These are phyloP conservation scores for Notothenia coriiceps DNA, from an alignment of 2,113 vertebrate genomes.

Conservation along the genomic window DNA sequence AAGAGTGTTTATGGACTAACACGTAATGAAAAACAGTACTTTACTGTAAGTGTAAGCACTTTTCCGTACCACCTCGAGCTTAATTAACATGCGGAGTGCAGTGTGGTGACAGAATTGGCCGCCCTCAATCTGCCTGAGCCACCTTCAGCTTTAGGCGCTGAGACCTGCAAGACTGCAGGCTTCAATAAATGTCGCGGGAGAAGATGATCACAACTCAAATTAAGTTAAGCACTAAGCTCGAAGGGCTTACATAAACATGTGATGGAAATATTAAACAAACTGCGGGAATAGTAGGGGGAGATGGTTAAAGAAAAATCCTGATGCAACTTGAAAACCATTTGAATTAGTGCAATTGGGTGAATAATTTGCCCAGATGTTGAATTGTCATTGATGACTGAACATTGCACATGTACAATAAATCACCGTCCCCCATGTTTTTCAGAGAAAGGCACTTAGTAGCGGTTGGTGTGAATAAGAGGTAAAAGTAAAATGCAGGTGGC, in stretches of 20 bases:
- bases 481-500: conserved; percentile 70
- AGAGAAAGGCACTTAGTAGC: conserved; percentile 20
- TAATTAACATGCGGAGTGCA: conserved; percentile 70
- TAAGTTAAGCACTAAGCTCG: conserved; percentile 69
- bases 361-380: conserved; percentile 66
- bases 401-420: conserved; percentile 50
- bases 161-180: conserved; percentile 71
- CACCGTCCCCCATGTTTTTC: conserved; percentile 9
- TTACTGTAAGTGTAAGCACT: conserved; percentile 58
- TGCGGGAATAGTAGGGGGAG: background rate
- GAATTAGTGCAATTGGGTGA: conserved; percentile 57
- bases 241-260: conserved; percentile 66
- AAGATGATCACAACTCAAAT: conserved; percentile 76
- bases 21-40: conserved; percentile 48
- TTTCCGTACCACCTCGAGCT: conserved; percentile 51
- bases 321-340: conserved; percentile 37
- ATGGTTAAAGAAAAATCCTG: background rate
- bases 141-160: conserved; percentile 69
- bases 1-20: conserved; percentile 56
- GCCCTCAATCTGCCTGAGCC: conserved; percentile 74
- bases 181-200: conserved; percentile 70
- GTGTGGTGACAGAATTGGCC: conserved; percentile 66
- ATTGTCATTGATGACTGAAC: conserved; percentile 63
- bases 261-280: conserved; percentile 73
- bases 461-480: conserved; percentile 45